Evolutionary conservation across 1,140 invertebrate species (phyloP).

Genomic region (Magallana ariakensis): DNA sequence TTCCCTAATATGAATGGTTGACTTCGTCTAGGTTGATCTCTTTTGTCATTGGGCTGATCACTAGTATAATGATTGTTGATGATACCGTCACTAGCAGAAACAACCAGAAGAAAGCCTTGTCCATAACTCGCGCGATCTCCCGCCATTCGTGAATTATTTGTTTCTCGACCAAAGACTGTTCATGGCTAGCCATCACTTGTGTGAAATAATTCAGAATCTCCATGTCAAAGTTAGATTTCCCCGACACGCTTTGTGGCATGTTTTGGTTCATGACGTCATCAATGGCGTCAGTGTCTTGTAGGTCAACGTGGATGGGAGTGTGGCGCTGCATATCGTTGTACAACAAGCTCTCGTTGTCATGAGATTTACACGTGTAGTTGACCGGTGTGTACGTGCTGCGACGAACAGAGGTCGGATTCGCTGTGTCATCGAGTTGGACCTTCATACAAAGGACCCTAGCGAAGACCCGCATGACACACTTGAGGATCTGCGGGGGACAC

Average conservation of each 20-base stretch:
- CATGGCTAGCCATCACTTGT: conserved; percentile 67
- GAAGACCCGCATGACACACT: conserved; percentile 51
- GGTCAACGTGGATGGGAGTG: conserved; percentile 50
- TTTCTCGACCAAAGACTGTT: conserved; percentile 62
- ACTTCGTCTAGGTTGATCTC: conserved; percentile 47
- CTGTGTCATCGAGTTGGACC: conserved; percentile 47
- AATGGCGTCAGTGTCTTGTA: conserved; percentile 48
- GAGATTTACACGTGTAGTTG: conserved; percentile 47
- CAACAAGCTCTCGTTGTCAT: conserved; percentile 54
- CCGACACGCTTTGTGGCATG: conserved; percentile 34
- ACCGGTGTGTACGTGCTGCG: conserved; percentile 38
- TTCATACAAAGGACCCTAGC: conserved; percentile 67
- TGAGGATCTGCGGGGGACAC: conserved; percentile 68
- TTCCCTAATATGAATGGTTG: neutral
- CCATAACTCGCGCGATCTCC: conserved; percentile 72
- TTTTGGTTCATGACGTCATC: conserved; percentile 62
- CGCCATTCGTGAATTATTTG: conserved; percentile 71
- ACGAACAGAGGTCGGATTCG: neutral
- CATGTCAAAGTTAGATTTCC: conserved; percentile 61
- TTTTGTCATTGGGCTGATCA: conserved; percentile 74
- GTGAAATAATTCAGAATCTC: conserved; percentile 71
- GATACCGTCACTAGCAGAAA: conserved; percentile 67
- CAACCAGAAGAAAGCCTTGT: conserved; percentile 70
- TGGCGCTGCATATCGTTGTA: conserved; percentile 51
- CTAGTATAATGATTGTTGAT: conserved; percentile 68